Conservation (phyloP, 2,888 invertebrate species). For the Lasioglossum morio region DNA sequence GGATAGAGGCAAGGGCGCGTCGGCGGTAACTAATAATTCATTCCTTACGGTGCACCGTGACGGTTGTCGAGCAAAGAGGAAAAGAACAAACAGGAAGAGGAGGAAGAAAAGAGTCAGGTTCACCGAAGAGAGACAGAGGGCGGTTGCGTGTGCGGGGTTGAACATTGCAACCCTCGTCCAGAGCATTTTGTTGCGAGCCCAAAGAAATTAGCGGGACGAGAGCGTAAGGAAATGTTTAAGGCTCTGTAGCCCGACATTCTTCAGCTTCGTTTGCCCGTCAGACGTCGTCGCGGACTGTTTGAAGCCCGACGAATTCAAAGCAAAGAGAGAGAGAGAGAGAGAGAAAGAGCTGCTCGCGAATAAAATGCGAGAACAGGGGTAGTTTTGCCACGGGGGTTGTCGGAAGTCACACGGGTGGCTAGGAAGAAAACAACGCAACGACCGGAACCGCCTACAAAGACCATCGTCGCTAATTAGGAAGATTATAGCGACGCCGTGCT, state of each 20-base stretch:
- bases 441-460: slow-evolving; percentile 60
- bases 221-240: slow-evolving; percentile 45
- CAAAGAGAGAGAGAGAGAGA: neutral
- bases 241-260: slow-evolving; percentile 17
- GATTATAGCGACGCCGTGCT: slow-evolving; percentile 60
- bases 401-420: neutral
- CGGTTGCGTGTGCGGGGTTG: slow-evolving; percentile 21
- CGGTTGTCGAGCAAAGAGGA: slow-evolving; percentile 30
- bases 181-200: slow-evolving; percentile 29
- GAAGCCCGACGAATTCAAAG: slow-evolving; percentile 60
- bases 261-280: slow-evolving; percentile 13
- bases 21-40: slow-evolving; percentile 60
- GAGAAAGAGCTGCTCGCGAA: neutral
- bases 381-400: neutral
- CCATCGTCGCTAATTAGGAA: slow-evolving; percentile 75
- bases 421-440: slow-evolving; percentile 54
- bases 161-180: slow-evolving; percentile 13
- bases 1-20: slow-evolving; percentile 12
- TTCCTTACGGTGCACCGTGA: slow-evolving; percentile 35
- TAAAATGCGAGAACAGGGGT: slow-evolving; percentile 41
- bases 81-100: slow-evolving; percentile 26
- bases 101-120: neutral
- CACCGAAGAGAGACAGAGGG: neutral
- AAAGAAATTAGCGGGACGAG: slow-evolving; percentile 34
- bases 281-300: slow-evolving; percentile 25